These are phyloP conservation scores for Micrastur ruficollis DNA, from an alignment of 2,797 vertebrate genomes.

Conservation along the genomic window DNA sequence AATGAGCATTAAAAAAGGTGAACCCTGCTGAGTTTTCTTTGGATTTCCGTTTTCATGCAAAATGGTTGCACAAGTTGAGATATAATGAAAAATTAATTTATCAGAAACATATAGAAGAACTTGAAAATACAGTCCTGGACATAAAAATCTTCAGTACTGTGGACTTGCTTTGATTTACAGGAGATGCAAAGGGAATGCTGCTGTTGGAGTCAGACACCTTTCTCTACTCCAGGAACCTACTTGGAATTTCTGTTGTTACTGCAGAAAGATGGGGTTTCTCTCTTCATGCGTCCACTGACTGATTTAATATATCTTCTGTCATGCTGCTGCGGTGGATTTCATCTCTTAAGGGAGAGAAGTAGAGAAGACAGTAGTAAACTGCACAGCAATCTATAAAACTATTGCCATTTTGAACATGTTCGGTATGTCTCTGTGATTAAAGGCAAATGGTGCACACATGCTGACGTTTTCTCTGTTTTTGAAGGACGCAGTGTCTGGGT, in stretches of 20 bases:
- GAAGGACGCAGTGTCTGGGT: not conserved
- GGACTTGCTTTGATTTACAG: not conserved
- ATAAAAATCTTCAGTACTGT: not conserved
- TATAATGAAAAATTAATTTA: not conserved
- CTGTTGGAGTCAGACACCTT: not conserved
- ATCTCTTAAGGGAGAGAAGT: not conserved
- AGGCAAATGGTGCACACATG: not conserved
- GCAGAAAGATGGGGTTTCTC: not conserved
- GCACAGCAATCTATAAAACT: constrained; percentile 6
- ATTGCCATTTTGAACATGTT: not conserved
- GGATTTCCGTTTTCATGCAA: not conserved
- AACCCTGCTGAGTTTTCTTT: not conserved
- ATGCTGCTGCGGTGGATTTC: not conserved
- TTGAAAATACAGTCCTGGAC: not conserved
- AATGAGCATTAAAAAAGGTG: not conserved
- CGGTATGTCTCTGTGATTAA: not conserved
- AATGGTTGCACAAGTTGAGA: not conserved
- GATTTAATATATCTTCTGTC: not conserved
- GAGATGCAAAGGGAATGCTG: not conserved
- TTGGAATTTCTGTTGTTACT: not conserved
- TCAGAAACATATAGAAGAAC: not conserved
- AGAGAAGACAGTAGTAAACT: not conserved
- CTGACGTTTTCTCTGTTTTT: not conserved
- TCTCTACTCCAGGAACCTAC: not conserved
- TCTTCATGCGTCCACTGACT: not conserved